Base-by-base conservation (phyloP, 1,140 invertebrate species). In the Drosophila pandora region DNA sequence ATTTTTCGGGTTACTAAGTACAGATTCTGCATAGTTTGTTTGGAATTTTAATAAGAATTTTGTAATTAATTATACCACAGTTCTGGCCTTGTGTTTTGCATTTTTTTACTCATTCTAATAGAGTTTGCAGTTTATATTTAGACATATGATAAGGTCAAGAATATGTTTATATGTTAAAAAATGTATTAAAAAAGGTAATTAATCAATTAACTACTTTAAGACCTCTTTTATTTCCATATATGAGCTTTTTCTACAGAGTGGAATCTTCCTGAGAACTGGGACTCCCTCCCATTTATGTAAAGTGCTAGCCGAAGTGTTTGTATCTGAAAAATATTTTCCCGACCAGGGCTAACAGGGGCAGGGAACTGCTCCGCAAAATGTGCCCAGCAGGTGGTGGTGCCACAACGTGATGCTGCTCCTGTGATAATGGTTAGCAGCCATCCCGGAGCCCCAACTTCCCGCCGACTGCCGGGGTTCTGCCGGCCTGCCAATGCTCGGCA, bases 371-470 rank as follows among this genome's bases (percentile, higher is more conserved):
- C 57, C 37, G 49, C 58, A 12, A 75, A 65, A 68, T 69, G 58
- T 47, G 78, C 83, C 57, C 83, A 88, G 84, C 83, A 88, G 83
- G 83, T 88, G 83, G 82, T 78, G 78, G 58, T 63, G 63, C 75
- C 54, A 72, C 76, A 69, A 77, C 83, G 79, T 88, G 83, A 88
- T 88, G 83, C 72, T 88, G 83, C 79, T 88, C 63, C 83, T 79
- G 83, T 87, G 84, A 87, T 87, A 88, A 83, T 88, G 83, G 82
- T 57, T 52, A 65, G 60, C 75, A 43, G 67, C 67, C 53, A 37
- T 41, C 32, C 67, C 25, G 34, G 47, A 63, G 53, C 43, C 70
- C 39, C 49, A 78, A 60, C 74, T 62, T 39, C 63, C 25, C n/a
- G 13, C 50, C 30, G 21, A 21, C 17, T 10, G 21, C 65, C 45